These are phyloP conservation scores for Pseudochaenichthys georgianus DNA, from an alignment of 2,797 vertebrate genomes.

Conservation along the genomic window DNA sequence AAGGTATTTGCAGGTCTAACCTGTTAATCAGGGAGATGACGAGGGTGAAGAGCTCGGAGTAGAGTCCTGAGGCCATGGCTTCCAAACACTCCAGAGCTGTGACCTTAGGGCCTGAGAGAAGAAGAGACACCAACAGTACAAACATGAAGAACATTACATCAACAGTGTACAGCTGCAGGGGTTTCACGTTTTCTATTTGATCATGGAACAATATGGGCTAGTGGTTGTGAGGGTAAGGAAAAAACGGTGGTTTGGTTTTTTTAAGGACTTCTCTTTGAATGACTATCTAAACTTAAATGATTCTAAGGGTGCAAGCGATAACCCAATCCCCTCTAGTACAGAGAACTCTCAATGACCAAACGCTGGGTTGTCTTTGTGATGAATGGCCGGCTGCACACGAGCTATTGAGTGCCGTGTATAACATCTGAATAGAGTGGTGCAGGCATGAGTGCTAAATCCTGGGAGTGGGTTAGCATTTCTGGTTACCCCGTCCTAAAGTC, in stretches of 20 bases:
- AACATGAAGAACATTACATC: background rate
- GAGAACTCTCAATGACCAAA: too few relatives aligned
- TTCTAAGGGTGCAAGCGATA: too few relatives aligned
- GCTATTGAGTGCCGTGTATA: too few relatives aligned
- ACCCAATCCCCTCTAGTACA: too few relatives aligned
- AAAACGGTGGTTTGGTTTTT: background rate
- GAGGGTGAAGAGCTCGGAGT: conserved; percentile 94
- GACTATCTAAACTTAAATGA: too few relatives aligned
- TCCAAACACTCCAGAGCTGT: conserved; percentile 95
- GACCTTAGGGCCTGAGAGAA: conserved; percentile 88
- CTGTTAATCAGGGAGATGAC: conserved; percentile 96
- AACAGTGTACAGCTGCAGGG: background rate
- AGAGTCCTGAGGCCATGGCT: conserved; percentile 93
- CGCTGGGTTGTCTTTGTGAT: too few relatives aligned
- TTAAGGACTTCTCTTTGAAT: background rate
- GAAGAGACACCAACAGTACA: background rate
- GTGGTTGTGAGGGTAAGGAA: too few relatives aligned
- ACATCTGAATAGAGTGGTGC: too few relatives aligned
- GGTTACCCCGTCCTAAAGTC: too few relatives aligned
- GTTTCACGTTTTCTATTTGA: background rate
- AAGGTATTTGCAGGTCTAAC: conserved; percentile 44
- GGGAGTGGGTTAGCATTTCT: too few relatives aligned
- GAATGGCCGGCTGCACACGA: too few relatives aligned
- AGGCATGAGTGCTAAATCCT: too few relatives aligned
- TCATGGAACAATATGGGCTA: background rate